phyloP scores from a whole-genome alignment of 2,113 vertebrate species.

The Eptesicus fuscus region DNA sequence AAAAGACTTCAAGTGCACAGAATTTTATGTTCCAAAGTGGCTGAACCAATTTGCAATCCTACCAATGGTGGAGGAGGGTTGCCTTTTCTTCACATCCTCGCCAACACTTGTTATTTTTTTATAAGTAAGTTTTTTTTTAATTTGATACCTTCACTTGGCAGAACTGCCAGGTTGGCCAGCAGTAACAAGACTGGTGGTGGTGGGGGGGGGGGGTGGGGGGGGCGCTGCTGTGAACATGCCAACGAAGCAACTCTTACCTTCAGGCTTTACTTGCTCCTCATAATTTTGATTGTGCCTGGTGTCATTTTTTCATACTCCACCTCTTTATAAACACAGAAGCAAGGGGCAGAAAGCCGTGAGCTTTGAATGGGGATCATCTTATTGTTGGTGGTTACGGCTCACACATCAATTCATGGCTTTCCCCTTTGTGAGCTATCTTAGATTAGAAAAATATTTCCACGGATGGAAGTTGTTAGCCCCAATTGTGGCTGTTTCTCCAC shows the following conservation, averaged over 20 bases:
- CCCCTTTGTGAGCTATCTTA: constrained; percentile 64
- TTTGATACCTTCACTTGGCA: constrained; percentile 45
- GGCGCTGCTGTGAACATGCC: constrained; percentile 40
- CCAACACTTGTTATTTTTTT: neutral
- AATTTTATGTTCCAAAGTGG: neutral
- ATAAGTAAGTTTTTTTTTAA: neutral
- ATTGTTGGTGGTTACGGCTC: constrained; percentile 67
- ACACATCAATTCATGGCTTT: constrained; percentile 62
- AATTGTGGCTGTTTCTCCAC: constrained; percentile 65
- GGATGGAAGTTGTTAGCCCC: constrained; percentile 73
- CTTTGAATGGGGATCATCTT: constrained; percentile 71
- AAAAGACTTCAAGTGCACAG: neutral
- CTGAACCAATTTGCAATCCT: neutral
- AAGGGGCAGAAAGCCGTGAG: constrained; percentile 64
- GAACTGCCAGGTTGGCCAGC: constrained; percentile 33
- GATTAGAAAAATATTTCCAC: constrained; percentile 74
- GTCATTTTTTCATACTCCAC: constrained; percentile 70
- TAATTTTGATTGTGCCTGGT: constrained; percentile 67
- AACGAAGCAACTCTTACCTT: constrained; percentile 69
- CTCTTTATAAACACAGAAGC: constrained; percentile 72
- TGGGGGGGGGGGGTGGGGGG: neutral
- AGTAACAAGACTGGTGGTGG: constrained; percentile 25
- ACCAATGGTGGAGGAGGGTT: neutral
- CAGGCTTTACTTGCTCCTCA: constrained; percentile 65
- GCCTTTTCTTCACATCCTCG: neutral